phyloP scores from a whole-genome alignment of 1,140 invertebrate genomes.

The Danaus plexippus region DNA sequence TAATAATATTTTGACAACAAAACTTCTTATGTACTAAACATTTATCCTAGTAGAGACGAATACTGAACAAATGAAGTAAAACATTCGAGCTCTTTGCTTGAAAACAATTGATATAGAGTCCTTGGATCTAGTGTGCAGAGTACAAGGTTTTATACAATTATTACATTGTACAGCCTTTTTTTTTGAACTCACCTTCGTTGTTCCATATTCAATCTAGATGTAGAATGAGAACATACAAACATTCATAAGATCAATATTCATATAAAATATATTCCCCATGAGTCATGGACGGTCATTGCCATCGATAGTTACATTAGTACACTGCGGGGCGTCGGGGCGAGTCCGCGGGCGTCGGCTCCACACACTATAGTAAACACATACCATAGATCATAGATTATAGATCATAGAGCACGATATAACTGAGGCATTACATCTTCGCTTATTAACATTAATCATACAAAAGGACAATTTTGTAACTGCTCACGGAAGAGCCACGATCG shows the following conservation, averaged over 20 bases:
- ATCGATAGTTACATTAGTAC: slow-evolving; percentile 22
- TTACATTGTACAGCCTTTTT: no score
- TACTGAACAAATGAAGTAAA: no score
- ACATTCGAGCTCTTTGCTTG: no score
- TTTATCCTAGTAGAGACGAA: no score
- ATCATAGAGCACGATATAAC: slow-evolving; percentile 5
- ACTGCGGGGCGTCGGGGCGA: slow-evolving; percentile 15
- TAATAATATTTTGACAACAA: no score
- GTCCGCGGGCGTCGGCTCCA: slow-evolving; percentile 12
- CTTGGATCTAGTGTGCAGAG: no score
- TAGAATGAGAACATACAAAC: slow-evolving; percentile 2
- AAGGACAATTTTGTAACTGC: background rate
- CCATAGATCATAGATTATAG: slow-evolving; percentile 15
- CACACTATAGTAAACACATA: slow-evolving; percentile 25
- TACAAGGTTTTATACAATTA: no score
- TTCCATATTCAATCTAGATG: no score
- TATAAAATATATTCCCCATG: slow-evolving; percentile 3
- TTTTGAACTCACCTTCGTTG: no score
- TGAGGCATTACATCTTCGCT: slow-evolving; percentile 30
- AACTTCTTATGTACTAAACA: no score
- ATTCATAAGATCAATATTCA: slow-evolving; percentile 9
- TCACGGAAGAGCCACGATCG: slow-evolving; percentile 10
- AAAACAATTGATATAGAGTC: no score
- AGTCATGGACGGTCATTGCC: background rate
- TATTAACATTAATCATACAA: slow-evolving; percentile 25